These are phyloP conservation scores for Caenorhabditis imperialis DNA, from an alignment of 2,888 invertebrate genomes.

Conservation along the genomic window DNA sequence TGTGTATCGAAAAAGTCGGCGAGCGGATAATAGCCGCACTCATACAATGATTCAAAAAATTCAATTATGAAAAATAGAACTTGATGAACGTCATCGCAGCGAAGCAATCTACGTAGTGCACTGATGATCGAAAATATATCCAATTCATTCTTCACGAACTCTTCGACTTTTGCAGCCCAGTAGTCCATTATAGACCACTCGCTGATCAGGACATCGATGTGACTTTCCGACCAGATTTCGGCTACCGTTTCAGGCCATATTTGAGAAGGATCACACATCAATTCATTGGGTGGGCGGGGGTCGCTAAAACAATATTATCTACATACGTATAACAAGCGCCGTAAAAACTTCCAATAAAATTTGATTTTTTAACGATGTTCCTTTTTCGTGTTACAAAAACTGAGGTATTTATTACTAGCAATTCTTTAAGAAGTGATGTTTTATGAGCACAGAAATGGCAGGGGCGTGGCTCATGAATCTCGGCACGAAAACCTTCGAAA, in stretches of 20 bases:
- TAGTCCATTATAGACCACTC: constrained; percentile 53
- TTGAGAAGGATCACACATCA: constrained; percentile 30
- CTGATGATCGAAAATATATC: constrained; percentile 47
- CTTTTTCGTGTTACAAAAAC: too few species aligned
- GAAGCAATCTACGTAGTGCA: constrained; percentile 20
- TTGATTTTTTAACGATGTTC: too few species aligned
- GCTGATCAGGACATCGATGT: constrained; percentile 10
- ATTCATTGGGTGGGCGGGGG: too few species aligned
- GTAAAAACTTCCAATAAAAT: too few species aligned
- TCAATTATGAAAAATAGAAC: constrained; percentile 31
- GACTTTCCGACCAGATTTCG: not conserved
- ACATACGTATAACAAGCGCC: too few species aligned
- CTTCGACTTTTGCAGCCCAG: constrained; percentile 44
- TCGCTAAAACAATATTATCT: too few species aligned
- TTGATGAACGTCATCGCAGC: constrained; percentile 25
- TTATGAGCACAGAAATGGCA: too few species aligned
- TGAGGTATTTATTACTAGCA: too few species aligned
- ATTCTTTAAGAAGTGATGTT: too few species aligned
- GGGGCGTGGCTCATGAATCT: too few species aligned
- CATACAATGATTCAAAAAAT: constrained; percentile 39
- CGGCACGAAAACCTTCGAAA: too few species aligned
- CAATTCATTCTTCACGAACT: constrained; percentile 36
- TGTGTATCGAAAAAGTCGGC: constrained; percentile 34
- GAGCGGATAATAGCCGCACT: constrained; percentile 13
- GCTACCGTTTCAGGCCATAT: constrained; percentile 8